These are phyloP conservation scores for Chroicocephalus ridibundus DNA, from an alignment of 2,113 vertebrate genomes.

Conservation along the genomic window DNA sequence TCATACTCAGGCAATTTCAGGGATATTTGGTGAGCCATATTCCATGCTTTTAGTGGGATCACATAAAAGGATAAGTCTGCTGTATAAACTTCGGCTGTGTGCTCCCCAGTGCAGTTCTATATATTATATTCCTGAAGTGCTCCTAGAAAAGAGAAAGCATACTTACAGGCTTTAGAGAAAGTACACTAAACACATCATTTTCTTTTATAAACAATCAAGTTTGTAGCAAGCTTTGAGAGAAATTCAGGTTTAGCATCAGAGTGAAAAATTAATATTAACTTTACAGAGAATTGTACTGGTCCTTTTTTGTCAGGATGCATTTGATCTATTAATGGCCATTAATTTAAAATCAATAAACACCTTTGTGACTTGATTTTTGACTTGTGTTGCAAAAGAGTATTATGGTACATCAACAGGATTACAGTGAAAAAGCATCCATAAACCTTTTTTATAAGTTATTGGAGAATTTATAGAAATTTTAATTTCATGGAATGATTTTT, in stretches of 20 bases:
- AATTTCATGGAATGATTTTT: background rate
- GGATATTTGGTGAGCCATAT: background rate
- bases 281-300: background rate
- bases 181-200: background rate
- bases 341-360: background rate
- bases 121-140: background rate
- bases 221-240: background rate
- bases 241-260: background rate
- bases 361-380: background rate
- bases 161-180: background rate
- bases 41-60: slow-evolving; percentile 24
- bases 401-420: background rate
- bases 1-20: slow-evolving; percentile 6
- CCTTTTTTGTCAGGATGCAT: background rate
- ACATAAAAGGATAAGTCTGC: slow-evolving; percentile 11
- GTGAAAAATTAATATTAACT: background rate
- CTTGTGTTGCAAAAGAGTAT: background rate
- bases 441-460: background rate
- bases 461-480: background rate
- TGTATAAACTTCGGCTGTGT: background rate
- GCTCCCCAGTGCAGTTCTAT: background rate
- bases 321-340: background rate
- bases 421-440: background rate
- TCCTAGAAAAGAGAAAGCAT: background rate
- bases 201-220: background rate